Conservation (phyloP, 2,113 vertebrate genomes). For the Anser cygnoides region DNA sequence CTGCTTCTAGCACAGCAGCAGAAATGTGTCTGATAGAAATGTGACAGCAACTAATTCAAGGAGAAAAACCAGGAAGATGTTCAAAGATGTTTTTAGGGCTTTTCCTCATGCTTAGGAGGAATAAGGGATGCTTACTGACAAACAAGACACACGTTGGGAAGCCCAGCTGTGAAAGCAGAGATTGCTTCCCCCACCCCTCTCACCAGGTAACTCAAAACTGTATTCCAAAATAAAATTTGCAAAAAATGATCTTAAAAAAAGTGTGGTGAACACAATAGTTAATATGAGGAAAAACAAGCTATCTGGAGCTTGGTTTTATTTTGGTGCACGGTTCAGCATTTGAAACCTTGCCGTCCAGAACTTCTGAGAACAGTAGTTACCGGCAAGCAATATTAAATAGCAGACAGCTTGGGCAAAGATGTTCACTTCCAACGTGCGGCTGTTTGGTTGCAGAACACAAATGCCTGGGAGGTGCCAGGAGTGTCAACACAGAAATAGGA, state of each 20-base stretch:
- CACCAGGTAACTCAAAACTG: neutral
- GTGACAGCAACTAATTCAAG: neutral
- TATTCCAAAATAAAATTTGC: neutral
- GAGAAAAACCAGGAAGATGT: neutral
- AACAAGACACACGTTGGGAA: neutral
- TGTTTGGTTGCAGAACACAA: neutral
- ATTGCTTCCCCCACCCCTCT: neutral
- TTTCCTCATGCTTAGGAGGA: neutral
- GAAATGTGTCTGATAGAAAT: neutral
- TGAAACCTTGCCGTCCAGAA: neutral
- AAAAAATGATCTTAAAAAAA: neutral
- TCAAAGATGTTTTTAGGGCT: neutral
- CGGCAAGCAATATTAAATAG: neutral
- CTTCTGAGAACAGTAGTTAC: neutral
- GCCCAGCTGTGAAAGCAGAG: neutral
- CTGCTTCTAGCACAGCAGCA: neutral
- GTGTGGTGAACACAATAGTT: neutral
- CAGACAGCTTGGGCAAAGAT: neutral
- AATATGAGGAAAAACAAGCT: neutral
- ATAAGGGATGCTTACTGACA: neutral
- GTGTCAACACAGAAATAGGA: neutral
- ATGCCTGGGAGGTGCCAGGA: neutral
- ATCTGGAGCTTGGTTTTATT: neutral
- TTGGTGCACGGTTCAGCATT: neutral
- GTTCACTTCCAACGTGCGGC: accelerated